Base-by-base conservation (phyloP, 2,888 invertebrate species). In the Eilema caniola region DNA sequence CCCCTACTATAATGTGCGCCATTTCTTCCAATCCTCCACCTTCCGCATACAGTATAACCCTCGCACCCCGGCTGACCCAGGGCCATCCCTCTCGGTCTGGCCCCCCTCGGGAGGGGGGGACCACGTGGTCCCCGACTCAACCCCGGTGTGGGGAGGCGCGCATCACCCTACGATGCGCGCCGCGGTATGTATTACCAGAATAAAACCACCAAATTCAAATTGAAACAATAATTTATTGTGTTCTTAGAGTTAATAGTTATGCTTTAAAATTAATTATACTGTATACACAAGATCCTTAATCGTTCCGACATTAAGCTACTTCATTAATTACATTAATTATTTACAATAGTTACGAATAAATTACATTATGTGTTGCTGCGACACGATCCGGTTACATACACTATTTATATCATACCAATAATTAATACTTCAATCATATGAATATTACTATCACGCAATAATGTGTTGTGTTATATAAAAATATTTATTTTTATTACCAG, bases 141-240 rank as follows among this genome's bases (percentile, higher is more conserved):
- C n/a, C n/a, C n/a, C n/a, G n/a, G n/a, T n/a, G n/a, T n/a, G n/a
- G n/a, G n/a, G n/a, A n/a, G n/a, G n/a, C n/a, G n/a, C n/a, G n/a
- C n/a, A n/a, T n/a, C n/a, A n/a, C n/a, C n/a, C n/a, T n/a, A n/a
- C n/a, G n/a, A n/a, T n/a, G n/a, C n/a, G n/a, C n/a, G n/a, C n/a
- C n/a, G 2, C 28, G 28, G 28, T 28, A 28, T 28, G 28, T 2
- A 28, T 59, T 24, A 56, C 33, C 2, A n/a, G 66, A 81, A 83
- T 64, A 41, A 83, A 84, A 86, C 84, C 82, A 71, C 60, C 28
- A 62, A 28, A 57, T 65, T 67, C 85, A 91, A 92, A 88, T 93
- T 88, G 89, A 93, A 94, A 94, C 93, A 94, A 94, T 94, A 94
- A 93, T 94, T 94, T 95, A 95, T 95, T 94, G 92, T 92, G 89